Evolutionary conservation across 2,888 invertebrate species (phyloP).

Genomic region (Aleiodes alternator): DNA sequence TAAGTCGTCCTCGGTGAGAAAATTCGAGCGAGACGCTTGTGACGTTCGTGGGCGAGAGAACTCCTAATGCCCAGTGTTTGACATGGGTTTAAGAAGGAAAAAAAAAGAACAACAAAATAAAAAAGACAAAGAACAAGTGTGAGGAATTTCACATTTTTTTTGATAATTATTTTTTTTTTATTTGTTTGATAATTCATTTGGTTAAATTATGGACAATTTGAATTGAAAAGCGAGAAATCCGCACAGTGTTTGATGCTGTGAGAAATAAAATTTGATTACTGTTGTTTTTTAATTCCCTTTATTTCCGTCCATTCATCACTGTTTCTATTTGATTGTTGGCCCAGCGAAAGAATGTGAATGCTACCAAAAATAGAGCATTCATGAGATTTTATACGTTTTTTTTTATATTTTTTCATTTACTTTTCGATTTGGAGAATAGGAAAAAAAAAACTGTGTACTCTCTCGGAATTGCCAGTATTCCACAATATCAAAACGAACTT

Average conservation of each 20-base stretch:
- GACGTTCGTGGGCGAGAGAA: conserved; percentile 36
- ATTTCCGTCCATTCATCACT: no score
- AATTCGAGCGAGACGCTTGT: conserved; percentile 45
- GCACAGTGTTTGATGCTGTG: no score
- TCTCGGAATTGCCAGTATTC: conserved; percentile 23
- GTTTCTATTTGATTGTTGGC: no score
- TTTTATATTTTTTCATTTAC: no score
- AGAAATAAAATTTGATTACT: no score
- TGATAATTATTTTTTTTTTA: neutral
- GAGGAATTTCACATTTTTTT: neutral
- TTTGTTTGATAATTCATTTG: neutral
- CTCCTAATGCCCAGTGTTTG: conserved; percentile 14
- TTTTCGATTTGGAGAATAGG: no score
- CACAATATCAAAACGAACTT: conserved; percentile 40
- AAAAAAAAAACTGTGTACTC: neutral
- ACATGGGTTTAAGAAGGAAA: neutral
- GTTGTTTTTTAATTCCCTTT: no score
- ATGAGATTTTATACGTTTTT: no score
- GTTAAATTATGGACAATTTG: neutral
- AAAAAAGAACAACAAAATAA: neutral
- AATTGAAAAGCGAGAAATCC: neutral
- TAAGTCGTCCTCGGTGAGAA: conserved; percentile 61
- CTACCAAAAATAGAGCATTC: no score
- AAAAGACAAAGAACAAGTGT: neutral
- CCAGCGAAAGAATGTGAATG: no score